Evolutionary conservation across 2,888 invertebrate species (phyloP), one percentile per base, ranked within the genome.

Genomic region (Agrilus mali): DNA sequence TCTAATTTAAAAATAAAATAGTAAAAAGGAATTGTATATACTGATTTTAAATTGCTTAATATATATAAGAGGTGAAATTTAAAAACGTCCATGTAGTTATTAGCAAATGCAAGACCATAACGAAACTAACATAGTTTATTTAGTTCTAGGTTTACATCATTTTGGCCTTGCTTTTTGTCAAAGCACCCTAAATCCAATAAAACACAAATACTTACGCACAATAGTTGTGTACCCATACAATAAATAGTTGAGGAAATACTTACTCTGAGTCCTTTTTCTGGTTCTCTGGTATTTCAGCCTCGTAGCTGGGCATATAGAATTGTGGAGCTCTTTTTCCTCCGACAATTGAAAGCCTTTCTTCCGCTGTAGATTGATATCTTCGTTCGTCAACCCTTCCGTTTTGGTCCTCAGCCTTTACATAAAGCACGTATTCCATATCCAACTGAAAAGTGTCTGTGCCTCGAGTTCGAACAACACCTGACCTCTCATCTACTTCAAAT

Each of bases 261-360:
- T 73, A 95, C 94, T 93, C 94, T 38, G 93, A 90, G 67, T 94
- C 94, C 67, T 93, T 93, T 66, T 88, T 90, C 71, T 93, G 90
- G 66, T 94, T 94, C 69, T 98, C 97, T 2, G 92, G 90, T 52
- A 97, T 94, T 63, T 90, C 90, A 0, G 94, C 92, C 61, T 88
- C 87, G 65, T 97, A 98, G 55, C 86, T 85, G 6, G 86, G 86
- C 75, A 95, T 82, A 66, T 93, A 95, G 71, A 98, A 97, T 69
- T 98, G 97, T 0, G 98, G 98, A 0, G 94, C 89, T 32, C 96
- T 75, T 62, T 95, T 93, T 45, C 96, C 97, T n/a, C 95, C 96
- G 16, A 94, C 89, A 60, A 96, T 95, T 50, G 90, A 90, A 42
- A 94, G 69, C 8, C 92, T 76, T 60, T 92, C 92, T 64, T 94